These are phyloP conservation scores for Columba livia DNA, from an alignment of 2,113 vertebrate genomes.

Conservation along the genomic window DNA sequence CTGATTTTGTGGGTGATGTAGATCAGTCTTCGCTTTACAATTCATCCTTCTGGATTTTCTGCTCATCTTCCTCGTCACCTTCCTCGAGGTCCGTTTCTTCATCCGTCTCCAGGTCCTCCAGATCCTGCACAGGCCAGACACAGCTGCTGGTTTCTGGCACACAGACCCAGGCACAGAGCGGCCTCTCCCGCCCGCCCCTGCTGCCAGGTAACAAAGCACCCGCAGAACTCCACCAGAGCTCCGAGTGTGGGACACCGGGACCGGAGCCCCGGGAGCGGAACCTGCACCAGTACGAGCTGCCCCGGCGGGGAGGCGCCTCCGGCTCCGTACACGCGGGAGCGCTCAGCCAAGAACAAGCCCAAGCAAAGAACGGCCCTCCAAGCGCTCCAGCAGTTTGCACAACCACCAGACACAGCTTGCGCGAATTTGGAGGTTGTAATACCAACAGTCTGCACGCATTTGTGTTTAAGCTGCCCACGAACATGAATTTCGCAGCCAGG, in stretches of 20 bases:
- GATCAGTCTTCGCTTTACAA: conserved; percentile 77
- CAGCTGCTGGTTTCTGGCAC: neutral
- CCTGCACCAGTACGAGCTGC: neutral
- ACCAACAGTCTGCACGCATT: neutral
- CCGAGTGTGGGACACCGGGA: neutral
- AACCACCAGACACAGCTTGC: neutral
- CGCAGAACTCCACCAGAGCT: neutral
- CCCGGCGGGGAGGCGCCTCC: neutral
- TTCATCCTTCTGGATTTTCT: conserved; percentile 85
- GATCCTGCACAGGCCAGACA: conserved; percentile 72
- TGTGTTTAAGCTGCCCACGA: neutral
- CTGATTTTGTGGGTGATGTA: conserved; percentile 43
- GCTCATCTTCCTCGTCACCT: conserved; percentile 81
- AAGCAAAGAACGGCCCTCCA: neutral
- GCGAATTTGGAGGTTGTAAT: fast-evolving
- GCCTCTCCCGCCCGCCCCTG: neutral
- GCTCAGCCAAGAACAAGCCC: no score
- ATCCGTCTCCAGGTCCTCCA: conserved; percentile 83
- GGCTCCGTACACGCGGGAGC: no score
- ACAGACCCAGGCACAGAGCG: neutral
- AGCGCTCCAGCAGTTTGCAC: neutral
- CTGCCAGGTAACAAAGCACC: neutral
- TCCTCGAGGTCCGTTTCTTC: conserved; percentile 78
- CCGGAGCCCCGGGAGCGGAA: neutral
- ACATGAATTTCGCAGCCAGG: neutral